Conservation (phyloP, 2,888 invertebrate species). For the Trachelus troglodyta region DNA sequence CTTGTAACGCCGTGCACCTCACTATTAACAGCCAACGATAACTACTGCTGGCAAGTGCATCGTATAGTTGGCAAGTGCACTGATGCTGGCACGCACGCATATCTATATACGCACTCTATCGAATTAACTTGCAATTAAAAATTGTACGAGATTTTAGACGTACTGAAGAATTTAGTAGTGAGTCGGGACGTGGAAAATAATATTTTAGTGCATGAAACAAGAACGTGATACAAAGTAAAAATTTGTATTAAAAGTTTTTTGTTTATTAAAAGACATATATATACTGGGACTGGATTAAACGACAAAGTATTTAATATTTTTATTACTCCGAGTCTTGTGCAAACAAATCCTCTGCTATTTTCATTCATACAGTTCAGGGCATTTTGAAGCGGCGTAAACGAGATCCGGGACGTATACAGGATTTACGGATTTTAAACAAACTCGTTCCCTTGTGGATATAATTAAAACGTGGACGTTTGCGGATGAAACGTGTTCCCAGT, state of each 20-base stretch:
- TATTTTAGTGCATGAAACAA: not conserved
- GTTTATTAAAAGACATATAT: not conserved
- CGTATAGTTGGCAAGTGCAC: slow-evolving; percentile 27
- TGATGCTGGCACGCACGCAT: not conserved
- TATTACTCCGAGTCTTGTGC: not conserved
- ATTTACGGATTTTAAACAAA: not conserved
- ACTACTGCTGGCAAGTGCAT: slow-evolving; percentile 51
- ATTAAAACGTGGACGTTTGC: not conserved
- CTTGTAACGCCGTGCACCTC: slow-evolving; percentile 40
- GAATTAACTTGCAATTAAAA: not conserved
- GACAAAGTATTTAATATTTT: not conserved
- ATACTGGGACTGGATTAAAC: not conserved
- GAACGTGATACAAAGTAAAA: not conserved
- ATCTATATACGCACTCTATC: not conserved
- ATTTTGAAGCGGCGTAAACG: not conserved
- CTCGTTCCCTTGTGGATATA: not conserved
- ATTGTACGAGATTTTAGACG: not conserved
- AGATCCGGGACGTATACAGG: not conserved
- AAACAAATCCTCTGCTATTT: not conserved
- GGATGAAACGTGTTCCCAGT: not conserved
- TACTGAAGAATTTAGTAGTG: not conserved
- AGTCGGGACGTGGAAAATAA: not conserved
- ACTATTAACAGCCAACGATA: slow-evolving; percentile 53
- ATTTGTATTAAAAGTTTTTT: not conserved
- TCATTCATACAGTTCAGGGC: not conserved